phyloP scores from a whole-genome alignment of 2,888 invertebrate species.

The Herminia tarsipennalis region DNA sequence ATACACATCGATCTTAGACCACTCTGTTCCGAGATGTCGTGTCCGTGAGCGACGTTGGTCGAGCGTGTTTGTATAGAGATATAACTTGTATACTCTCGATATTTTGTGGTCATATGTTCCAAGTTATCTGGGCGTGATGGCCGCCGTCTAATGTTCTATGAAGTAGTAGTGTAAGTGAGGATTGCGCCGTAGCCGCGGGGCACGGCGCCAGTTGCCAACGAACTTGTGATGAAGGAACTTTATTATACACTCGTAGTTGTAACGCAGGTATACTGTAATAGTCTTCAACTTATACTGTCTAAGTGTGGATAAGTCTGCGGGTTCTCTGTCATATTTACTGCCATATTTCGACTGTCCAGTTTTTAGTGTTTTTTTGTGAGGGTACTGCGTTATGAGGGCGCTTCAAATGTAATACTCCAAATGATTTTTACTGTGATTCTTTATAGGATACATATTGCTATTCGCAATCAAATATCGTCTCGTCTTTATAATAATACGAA shows the following conservation, averaged over 20 bases:
- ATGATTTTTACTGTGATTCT: background rate
- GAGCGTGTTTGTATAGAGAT: too few relatives aligned
- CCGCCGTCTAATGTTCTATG: too few relatives aligned
- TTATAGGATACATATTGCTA: too few relatives aligned
- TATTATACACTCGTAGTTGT: constrained; percentile 20
- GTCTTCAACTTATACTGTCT: constrained; percentile 7
- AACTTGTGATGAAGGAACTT: constrained; percentile 19
- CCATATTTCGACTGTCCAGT: constrained; percentile 63
- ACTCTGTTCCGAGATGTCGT: too few relatives aligned
- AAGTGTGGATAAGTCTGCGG: constrained; percentile 9
- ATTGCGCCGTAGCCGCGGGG: background rate
- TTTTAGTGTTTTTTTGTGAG: constrained; percentile 4
- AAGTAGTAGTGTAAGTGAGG: constrained; percentile 2
- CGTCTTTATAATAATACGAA: too few relatives aligned
- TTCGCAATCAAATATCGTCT: too few relatives aligned
- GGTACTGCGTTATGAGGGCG: background rate
- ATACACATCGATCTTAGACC: too few relatives aligned
- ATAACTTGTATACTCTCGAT: too few relatives aligned
- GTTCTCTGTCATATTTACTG: constrained; percentile 55
- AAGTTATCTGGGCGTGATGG: too few relatives aligned
- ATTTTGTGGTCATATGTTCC: too few relatives aligned
- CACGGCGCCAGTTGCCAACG: constrained; percentile 13
- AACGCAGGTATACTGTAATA: constrained; percentile 16
- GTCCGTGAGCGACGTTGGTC: too few relatives aligned
- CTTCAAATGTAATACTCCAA: background rate